Evolutionary conservation across 2,888 invertebrate genomes (phyloP).

Genomic region (Lasioglossum pauxillum): DNA sequence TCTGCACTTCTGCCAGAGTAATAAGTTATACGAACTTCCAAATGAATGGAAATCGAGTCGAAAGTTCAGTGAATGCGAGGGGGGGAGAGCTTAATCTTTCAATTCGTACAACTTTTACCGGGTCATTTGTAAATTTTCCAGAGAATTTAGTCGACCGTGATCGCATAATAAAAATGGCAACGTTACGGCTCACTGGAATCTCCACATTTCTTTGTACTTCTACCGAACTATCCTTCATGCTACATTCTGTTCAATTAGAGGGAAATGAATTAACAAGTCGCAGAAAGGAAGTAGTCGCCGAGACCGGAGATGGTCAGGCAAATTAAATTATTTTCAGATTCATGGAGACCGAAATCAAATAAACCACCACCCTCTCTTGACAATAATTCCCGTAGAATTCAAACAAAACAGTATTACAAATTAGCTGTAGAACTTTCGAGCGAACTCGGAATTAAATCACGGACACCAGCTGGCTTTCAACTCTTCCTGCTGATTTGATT

Average conservation of each 20-base stretch:
- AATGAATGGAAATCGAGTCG: conserved; percentile 8
- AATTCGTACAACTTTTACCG: background rate
- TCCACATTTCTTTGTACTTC: background rate
- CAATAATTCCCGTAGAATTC: background rate
- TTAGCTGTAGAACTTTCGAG: background rate
- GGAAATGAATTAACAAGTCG: background rate
- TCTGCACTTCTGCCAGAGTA: background rate
- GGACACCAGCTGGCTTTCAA: background rate
- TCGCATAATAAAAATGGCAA: background rate
- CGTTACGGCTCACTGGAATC: background rate
- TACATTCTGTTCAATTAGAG: background rate
- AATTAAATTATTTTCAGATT: background rate
- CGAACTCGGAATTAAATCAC: background rate
- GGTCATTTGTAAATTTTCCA: background rate
- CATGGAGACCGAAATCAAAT: background rate
- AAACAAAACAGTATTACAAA: background rate
- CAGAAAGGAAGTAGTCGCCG: background rate
- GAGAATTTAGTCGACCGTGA: background rate
- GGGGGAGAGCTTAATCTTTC: background rate
- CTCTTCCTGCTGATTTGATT: background rate
- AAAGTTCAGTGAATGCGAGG: background rate
- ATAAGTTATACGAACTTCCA: background rate
- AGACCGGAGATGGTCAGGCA: background rate
- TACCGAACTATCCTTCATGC: background rate
- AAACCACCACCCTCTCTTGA: background rate